Base-by-base conservation (phyloP, 2,888 invertebrate genomes). In the Aplocera efformata region DNA sequence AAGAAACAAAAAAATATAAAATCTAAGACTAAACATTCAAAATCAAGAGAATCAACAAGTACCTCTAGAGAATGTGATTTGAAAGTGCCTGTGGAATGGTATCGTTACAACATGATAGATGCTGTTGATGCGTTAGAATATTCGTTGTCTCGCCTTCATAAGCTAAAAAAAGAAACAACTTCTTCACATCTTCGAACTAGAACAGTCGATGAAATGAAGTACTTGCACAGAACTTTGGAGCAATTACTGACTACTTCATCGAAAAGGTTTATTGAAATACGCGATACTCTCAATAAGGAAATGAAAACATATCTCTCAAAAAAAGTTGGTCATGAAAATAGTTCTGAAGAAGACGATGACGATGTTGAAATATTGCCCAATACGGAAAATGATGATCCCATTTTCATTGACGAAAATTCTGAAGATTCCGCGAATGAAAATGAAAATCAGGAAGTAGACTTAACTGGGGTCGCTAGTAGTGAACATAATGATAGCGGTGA, bases 61-160 rank as follows among this genome's bases (percentile, higher is more conserved):
- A 13, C 20, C 7, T 5, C 30, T 28, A 36, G 50, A 20, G 56
- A 54, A 28, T 35, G 57, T 44, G 82, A 86, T 58, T 51, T 83
- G 24, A 67, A 73, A 45, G 79, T 82, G 6, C 84, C 88, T 8
- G 73, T 88, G 31, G 90, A 91, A 60, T 91, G 91, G 91, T 91
- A 86, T 56, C 82, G 90, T 42, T 90, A 89, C 53, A 91, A 91
- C 48, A 75, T 90, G 20, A 67, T 90, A 32, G 89, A 90, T 53
- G 89, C 91, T 1, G 82, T 89, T 17, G 89, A 90, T 47, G 85
- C 91, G 17, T 78, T 91, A 34, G 89, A 90, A 46, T 91, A 90
- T 65, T 81, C 91, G 4, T 70, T 90, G 10, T 72, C 83, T 9
- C 82, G 89, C 23, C 68, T 91, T 31, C 73, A 85, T 21, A 85